Conservation (phyloP, 2,888 invertebrate species). For the Acanthoscelides obtectus region DNA sequence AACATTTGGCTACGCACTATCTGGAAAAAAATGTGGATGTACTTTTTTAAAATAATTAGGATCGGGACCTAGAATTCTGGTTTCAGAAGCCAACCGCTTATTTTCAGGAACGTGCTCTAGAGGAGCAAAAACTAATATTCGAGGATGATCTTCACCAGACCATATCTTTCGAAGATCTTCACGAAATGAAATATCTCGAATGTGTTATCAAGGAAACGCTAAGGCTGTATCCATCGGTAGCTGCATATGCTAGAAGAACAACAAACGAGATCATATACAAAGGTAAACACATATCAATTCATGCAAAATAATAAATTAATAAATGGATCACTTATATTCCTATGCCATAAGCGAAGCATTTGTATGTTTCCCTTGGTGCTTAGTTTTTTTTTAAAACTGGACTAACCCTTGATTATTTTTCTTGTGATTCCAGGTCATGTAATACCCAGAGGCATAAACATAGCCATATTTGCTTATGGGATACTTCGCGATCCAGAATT, state of each 20-base stretch:
- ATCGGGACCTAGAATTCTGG: too few species aligned
- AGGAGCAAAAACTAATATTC: constrained; percentile 2
- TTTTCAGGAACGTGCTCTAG: constrained; percentile 1
- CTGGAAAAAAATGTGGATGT: too few species aligned
- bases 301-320: too few species aligned
- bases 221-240: constrained; percentile 37
- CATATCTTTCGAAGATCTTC: constrained; percentile 32
- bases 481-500: constrained; percentile 18
- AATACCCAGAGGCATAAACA: constrained; percentile 41
- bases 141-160: not conserved
- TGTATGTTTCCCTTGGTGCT: too few species aligned
- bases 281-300: constrained; percentile 12
- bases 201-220: constrained; percentile 37
- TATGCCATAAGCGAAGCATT: too few species aligned
- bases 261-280: constrained; percentile 24
- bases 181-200: constrained; percentile 39
- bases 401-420: too few species aligned
- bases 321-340: too few species aligned
- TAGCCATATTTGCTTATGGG: constrained; percentile 35
- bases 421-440: constrained; percentile 12
- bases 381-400: too few species aligned
- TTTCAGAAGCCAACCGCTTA: not conserved
- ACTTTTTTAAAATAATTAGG: too few species aligned
- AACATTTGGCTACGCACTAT: too few species aligned
- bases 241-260: constrained; percentile 28